A percentile compares a stretch with the other conserved stretches of the same genome.
Conservation (phyloP, 2,888 invertebrate genomes). For the Nymphalis urticae region DNA sequence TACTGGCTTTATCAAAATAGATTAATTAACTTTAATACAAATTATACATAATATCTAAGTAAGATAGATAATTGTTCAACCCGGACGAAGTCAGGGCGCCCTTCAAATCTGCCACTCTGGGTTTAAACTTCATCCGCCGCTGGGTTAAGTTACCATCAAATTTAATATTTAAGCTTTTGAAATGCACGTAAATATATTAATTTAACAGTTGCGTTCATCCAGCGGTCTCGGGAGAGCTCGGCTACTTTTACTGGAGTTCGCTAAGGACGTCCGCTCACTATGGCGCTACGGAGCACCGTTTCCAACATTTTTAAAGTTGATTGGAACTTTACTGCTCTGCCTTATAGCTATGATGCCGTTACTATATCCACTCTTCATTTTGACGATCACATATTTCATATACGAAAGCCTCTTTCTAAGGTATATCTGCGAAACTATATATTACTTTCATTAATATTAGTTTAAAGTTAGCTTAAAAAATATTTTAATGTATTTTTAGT, state of each 20-base stretch:
- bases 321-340: conserved; percentile 67
- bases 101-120: too few species aligned
- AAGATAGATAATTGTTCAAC: too few species aligned
- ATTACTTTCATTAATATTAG: too few species aligned
- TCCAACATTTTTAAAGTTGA: conserved; percentile 75
- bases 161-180: too few species aligned
- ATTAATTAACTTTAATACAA: too few species aligned
- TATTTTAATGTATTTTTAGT: too few species aligned
- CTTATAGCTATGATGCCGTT: conserved; percentile 66
- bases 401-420: conserved; percentile 68
- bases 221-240: conserved; percentile 59
- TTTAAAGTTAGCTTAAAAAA: too few species aligned
- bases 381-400: conserved; percentile 63
- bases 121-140: too few species aligned
- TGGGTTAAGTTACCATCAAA: too few species aligned
- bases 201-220: conserved; percentile 60
- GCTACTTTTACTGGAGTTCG: conserved; percentile 63
- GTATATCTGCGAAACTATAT: conserved; percentile 45
- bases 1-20: too few species aligned
- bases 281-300: conserved; percentile 77
- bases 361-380: conserved; percentile 66
- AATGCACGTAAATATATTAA: background rate
- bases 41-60: too few species aligned
- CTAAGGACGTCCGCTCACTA: conserved; percentile 61
- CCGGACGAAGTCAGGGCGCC: too few species aligned